These are phyloP conservation scores for Resseliella maxima DNA, from an alignment of 2,888 invertebrate species.

Conservation along the genomic window DNA sequence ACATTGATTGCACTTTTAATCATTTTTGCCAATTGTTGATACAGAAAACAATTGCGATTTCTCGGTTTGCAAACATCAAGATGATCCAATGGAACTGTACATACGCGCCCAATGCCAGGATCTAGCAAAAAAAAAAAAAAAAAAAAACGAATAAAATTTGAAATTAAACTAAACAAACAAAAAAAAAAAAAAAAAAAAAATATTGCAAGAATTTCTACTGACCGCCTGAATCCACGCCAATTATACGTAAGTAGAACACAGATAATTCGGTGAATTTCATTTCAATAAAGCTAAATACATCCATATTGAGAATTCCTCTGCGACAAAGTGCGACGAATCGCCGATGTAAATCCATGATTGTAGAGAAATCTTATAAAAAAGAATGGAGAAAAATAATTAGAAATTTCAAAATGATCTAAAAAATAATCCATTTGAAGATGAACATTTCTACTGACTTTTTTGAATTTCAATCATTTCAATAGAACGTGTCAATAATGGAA, in stretches of 20 bases:
- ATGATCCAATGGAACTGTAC: slow-evolving; percentile 82
- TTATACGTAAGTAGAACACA: slow-evolving; percentile 79
- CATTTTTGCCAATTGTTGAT: slow-evolving; percentile 74
- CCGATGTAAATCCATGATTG: slow-evolving; percentile 76
- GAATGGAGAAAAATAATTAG: slow-evolving; percentile 37
- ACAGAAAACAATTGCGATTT: slow-evolving; percentile 75
- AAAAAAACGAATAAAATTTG: not conserved
- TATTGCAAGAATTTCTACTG: slow-evolving; percentile 60
- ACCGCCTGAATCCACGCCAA: slow-evolving; percentile 84
- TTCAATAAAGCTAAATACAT: slow-evolving; percentile 82
- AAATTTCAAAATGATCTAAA: not conserved
- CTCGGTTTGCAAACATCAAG: slow-evolving; percentile 88
- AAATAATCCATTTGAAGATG: slow-evolving; percentile 56
- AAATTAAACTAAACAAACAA: not conserved
- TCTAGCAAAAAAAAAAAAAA: slow-evolving; percentile 70
- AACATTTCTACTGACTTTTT: slow-evolving; percentile 71
- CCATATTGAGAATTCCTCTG: slow-evolving; percentile 68
- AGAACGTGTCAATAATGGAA: slow-evolving; percentile 80
- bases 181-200: too few relatives aligned
- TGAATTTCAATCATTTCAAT: slow-evolving; percentile 82
- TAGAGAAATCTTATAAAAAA: slow-evolving; percentile 73
- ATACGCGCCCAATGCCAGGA: slow-evolving; percentile 81
- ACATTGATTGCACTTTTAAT: slow-evolving; percentile 69
- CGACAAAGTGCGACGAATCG: slow-evolving; percentile 72
- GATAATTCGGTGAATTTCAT: slow-evolving; percentile 80